A percentile compares a stretch with the other conserved stretches of the same genome.
Evolutionary conservation across 2,888 invertebrate species (phyloP).

Genomic region (Tetheella fluctuosa): DNA sequence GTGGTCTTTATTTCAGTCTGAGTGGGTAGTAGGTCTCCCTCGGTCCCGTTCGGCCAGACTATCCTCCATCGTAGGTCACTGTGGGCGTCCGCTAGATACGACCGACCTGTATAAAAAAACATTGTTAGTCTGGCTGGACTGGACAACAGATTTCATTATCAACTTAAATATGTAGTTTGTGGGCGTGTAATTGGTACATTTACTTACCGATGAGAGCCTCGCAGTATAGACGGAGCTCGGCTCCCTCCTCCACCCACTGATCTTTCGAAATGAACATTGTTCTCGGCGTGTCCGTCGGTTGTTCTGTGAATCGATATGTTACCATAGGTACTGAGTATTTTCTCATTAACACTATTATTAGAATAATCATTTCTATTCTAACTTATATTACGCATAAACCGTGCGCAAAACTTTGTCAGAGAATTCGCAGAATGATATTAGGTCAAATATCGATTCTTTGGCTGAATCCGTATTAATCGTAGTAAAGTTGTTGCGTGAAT

Average conservation of each 20-base stretch:
- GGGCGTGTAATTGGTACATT: conserved; percentile 6
- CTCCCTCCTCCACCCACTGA: conserved; percentile 85
- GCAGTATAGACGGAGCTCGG: conserved; percentile 88
- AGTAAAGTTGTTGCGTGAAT: not conserved
- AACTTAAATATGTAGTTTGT: conserved; percentile 14
- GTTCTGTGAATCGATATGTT: conserved; percentile 77
- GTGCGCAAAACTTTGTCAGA: too few relatives aligned
- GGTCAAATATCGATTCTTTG: not conserved
- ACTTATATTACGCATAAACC: too few relatives aligned
- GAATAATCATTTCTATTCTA: too few relatives aligned
- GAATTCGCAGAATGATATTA: not conserved
- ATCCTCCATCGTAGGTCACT: conserved; percentile 89
- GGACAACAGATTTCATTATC: conserved; percentile 15
- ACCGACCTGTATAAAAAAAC: conserved; percentile 74
- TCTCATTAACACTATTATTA: too few relatives aligned
- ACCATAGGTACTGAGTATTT: conserved; percentile 16
- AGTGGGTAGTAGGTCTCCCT: conserved; percentile 66
- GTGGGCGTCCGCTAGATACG: conserved; percentile 88
- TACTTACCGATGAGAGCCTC: conserved; percentile 90
- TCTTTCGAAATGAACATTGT: conserved; percentile 88
- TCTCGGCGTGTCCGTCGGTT: conserved; percentile 85
- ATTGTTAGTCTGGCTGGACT: conserved; percentile 6
- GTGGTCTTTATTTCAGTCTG: conserved; percentile 70
- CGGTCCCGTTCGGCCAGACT: conserved; percentile 83
- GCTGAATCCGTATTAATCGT: not conserved